Base-by-base conservation (phyloP, 2,113 vertebrate species). In the Potamarius usumacintae region DNA sequence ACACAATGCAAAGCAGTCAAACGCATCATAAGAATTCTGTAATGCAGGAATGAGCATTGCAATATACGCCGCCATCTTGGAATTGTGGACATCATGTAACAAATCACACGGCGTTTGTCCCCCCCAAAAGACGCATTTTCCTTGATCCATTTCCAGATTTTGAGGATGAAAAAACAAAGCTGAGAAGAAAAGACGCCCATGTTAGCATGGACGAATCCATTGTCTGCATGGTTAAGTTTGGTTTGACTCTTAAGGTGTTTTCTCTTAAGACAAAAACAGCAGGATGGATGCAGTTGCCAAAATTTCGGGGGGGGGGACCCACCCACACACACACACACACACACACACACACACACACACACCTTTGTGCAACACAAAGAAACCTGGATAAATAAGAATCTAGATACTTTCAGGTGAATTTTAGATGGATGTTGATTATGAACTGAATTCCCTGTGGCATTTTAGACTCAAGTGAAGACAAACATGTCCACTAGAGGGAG, bases 401-500 rank as follows among this genome's bases (percentile, higher is more conserved):
- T 7, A 18, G 34, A 71, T 48, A 7, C 22, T n/a, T 55, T 15
- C n/a, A 27, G 10, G 12, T 27, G 12, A 57, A n/a, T 27, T 55
- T 15, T 12, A 15, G 17, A 42, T 1, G 30, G 69, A 18, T 42
- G 14, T 71, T 14, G 0, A 78, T 27, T 17, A 53, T 79, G 5
- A 14, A 53, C 12, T 58, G n/a, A 79, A 18, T 42, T 2, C 25
- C 7, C n/a, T 0, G 5, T 0, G 10, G 9, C 6, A 34, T 30
- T 58, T 34, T 60, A 4, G 4, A 60, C 55, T 42, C 17, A 5
- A 6, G 55, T 25, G n/a, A 71, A 69, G 48, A 42, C 42, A 2
- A 0, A 79, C 63, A 34, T 52, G 52, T 58, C 71, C 88, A 89
- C 76, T 48, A 76, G 88, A 84, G 82, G 27, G 88, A 27, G n/a